Percentiles rank a stretch among this genome's conserved stretches.
These are phyloP conservation scores for Anser brachyrhynchus DNA, from an alignment of 2,113 vertebrate species.

Conservation along the genomic window DNA sequence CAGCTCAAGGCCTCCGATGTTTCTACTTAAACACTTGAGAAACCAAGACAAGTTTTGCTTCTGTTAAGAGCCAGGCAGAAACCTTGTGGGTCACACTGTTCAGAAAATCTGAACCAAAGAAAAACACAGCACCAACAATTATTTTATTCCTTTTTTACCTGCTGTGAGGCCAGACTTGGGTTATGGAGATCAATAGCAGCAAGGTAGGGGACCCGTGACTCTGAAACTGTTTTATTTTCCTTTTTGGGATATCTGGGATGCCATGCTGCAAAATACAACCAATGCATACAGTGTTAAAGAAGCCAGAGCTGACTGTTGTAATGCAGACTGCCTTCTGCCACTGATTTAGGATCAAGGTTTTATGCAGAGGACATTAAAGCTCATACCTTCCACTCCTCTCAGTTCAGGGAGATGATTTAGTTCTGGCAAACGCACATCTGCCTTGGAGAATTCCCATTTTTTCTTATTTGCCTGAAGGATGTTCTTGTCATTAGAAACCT, in stretches of 20 bases:
- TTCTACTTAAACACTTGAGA: background rate
- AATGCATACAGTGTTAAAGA: accelerated
- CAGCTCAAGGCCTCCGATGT: background rate
- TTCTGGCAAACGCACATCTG: slow-evolving; percentile 76
- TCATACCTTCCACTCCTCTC: slow-evolving; percentile 72
- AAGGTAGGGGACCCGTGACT: slow-evolving; percentile 78
- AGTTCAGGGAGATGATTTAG: slow-evolving; percentile 77
- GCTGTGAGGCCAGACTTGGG: slow-evolving; percentile 64
- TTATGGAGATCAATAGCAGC: slow-evolving; percentile 69
- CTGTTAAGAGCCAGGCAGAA: background rate
- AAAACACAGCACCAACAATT: background rate
- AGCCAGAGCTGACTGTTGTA: background rate
- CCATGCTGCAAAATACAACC: slow-evolving; percentile 50
- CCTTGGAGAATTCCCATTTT: slow-evolving; percentile 71
- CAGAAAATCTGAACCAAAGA: background rate
- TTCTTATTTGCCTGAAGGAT: slow-evolving; percentile 72
- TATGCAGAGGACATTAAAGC: background rate
- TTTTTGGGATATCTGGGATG: slow-evolving; percentile 74
- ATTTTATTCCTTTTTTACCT: slow-evolving; percentile 64
- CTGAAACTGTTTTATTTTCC: slow-evolving; percentile 71
- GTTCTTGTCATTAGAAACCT: slow-evolving; percentile 75
- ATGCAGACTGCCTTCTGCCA: background rate
- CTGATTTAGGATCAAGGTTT: background rate
- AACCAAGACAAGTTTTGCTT: background rate
- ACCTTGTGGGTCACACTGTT: background rate